These are phyloP conservation scores for Brienomyrus longianalis DNA, from an alignment of 2,113 vertebrate genomes.

Conservation along the genomic window DNA sequence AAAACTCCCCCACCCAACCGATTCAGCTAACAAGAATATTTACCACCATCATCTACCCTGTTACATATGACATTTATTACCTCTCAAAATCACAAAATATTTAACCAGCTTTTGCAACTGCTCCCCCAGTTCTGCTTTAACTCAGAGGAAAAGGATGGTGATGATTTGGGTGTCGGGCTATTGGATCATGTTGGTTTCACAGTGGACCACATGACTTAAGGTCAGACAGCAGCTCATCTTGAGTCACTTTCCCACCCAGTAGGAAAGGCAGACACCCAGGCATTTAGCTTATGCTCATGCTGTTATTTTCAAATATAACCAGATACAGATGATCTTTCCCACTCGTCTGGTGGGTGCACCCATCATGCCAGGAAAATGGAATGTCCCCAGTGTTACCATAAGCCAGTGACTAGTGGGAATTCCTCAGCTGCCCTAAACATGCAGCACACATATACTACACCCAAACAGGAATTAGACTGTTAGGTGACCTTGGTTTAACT, in stretches of 20 bases:
- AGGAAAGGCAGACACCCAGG: background rate
- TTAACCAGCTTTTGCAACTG: background rate
- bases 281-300: background rate
- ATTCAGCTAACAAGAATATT: background rate
- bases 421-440: background rate
- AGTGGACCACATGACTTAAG: background rate
- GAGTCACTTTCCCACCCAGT: constrained; percentile 5
- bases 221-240: background rate
- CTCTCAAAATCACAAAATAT: background rate
- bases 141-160: background rate
- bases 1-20: background rate
- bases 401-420: background rate
- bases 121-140: background rate
- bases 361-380: background rate
- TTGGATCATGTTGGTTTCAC: background rate
- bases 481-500: background rate
- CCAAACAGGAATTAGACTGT: background rate
- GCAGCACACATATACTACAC: background rate
- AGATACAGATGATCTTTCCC: background rate
- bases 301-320: background rate
- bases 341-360: background rate
- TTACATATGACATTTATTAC: constrained; percentile 2
- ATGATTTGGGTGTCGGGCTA: background rate
- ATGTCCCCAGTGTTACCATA: background rate
- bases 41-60: background rate